phyloP scores from a whole-genome alignment of 2,888 invertebrate genomes.

The Aethes cnicana region DNA sequence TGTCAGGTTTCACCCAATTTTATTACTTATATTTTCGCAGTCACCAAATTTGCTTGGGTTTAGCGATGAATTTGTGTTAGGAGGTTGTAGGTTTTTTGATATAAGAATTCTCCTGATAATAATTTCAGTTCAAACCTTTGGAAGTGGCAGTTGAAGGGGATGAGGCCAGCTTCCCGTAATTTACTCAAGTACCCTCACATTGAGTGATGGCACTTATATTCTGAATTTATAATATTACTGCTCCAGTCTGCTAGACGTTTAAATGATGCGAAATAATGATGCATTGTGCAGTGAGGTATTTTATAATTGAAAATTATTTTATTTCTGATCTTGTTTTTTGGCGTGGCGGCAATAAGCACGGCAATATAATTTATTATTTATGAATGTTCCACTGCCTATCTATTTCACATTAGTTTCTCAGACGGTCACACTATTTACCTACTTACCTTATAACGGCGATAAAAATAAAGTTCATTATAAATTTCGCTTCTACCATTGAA shows the following conservation, averaged over 20 bases:
- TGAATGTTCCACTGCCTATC: no score
- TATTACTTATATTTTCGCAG: no score
- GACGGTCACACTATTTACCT: no score
- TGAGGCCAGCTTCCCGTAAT: conserved; percentile 74
- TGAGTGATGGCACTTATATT: conserved; percentile 73
- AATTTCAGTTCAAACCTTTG: conserved; percentile 70
- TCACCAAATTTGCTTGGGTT: not conserved
- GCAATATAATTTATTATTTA: no score
- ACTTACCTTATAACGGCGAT: no score
- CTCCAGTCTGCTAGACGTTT: conserved; percentile 62
- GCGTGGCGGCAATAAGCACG: no score
- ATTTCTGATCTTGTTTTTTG: not conserved
- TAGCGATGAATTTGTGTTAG: not conserved
- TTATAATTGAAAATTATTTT: conserved; percentile 41
- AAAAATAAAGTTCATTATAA: no score
- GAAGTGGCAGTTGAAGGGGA: conserved; percentile 68
- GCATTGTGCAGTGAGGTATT: conserved; percentile 46
- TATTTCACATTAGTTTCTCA: no score
- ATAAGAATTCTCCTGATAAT: conserved; percentile 62
- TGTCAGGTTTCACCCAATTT: not conserved
- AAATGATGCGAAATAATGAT: conserved; percentile 55
- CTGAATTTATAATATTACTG: conserved; percentile 78
- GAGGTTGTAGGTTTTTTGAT: conserved; percentile 41
- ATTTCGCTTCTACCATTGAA: no score
- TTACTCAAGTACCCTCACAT: conserved; percentile 73